Evolutionary conservation across 2,113 vertebrate species (phyloP).

Genomic region (Pimephales promelas): DNA sequence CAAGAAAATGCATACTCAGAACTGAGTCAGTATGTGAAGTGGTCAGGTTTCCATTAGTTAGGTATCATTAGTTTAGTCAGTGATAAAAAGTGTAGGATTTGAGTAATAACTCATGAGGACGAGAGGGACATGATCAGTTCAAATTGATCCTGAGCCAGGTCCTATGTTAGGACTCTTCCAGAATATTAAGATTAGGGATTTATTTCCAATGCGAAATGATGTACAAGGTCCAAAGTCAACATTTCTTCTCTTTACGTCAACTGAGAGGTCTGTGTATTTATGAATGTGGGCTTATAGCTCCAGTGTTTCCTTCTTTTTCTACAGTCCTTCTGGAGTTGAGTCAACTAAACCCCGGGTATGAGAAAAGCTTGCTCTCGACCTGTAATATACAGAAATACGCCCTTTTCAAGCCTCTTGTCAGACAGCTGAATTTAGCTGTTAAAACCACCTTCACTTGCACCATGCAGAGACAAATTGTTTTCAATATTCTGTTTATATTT

Average conservation of each 20-base stretch:
- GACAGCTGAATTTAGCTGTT: slow-evolving; percentile 4
- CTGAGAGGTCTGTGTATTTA: slow-evolving; percentile 27
- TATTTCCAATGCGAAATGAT: slow-evolving; percentile 40
- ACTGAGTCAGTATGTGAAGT: slow-evolving; percentile 37
- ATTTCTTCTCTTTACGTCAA: slow-evolving; percentile 38
- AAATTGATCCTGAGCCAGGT: not conserved
- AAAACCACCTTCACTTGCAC: slow-evolving; percentile 11
- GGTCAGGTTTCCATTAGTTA: slow-evolving; percentile 19
- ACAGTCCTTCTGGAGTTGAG: not conserved
- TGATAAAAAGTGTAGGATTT: slow-evolving; percentile 10
- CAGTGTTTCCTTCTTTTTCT: not conserved
- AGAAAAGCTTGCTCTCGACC: slow-evolving; percentile 1
- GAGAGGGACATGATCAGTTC: slow-evolving; percentile 30
- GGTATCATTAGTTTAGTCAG: slow-evolving; percentile 35
- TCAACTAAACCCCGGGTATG: not conserved
- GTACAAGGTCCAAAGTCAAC: slow-evolving; percentile 49
- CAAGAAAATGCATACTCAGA: slow-evolving; percentile 50
- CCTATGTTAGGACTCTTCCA: slow-evolving; percentile 32
- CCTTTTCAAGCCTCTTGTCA: slow-evolving; percentile 1
- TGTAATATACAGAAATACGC: not conserved
- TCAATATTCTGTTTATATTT: slow-evolving; percentile 38
- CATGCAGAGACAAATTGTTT: slow-evolving; percentile 19
- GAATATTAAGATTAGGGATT: slow-evolving; percentile 37
- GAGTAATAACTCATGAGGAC: slow-evolving; percentile 8
- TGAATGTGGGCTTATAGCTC: slow-evolving; percentile 29